Evolutionary conservation across 1,140 invertebrate species (phyloP), one percentile per base, ranked within the genome.

Genomic region (Ooceraea biroi): DNA sequence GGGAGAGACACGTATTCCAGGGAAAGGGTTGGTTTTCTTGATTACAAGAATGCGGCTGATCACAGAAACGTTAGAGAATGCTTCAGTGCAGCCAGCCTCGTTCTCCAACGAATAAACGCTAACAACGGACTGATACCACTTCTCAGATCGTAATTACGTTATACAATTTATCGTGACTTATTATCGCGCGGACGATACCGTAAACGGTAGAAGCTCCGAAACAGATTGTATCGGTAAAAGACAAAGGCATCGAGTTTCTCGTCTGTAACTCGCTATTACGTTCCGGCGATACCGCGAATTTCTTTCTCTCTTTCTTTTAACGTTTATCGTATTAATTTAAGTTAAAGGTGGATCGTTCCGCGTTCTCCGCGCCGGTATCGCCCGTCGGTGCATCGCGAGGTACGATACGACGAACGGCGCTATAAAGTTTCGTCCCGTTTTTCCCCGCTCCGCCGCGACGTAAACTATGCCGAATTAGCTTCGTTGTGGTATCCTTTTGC

Each of bases 391-490:
- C 12, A 12, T 41, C 44, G 60, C 72, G 55, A 60, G 63, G 57
- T 55, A 55, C 57, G 30, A 41, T 17, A 44, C 30, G 30, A 50
- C 14, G 52, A 52, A 71, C 61, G 57, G 50, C 46, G 22, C 60
- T 77, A 72, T 73, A 83, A 87, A 87, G 82, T 87, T 87, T 73
- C 66, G 57, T 25, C 76, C 58, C 52, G 77, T 87, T 84, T 69
- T 55, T 52, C 44, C 60, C 27, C 25, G 19, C 55, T n/a, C 36
- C 36, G 36, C 36, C 36, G 36, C 36, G 68, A 77, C 72, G 72
- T 87, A 87, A 87, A 87, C 86, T 84, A 87, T 87, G 58, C 72
- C 72, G 83, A 87, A 87, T 87, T 87, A 87, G 71, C 72, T 83
- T 65, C 63, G 73, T 72, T 68, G 50, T 66, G 63, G 78, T 77